Percentiles rank a stretch among this genome's conserved stretches.
These are phyloP conservation scores for Caenorhabditis macrosperma DNA, from an alignment of 2,888 invertebrate species.

Conservation along the genomic window DNA sequence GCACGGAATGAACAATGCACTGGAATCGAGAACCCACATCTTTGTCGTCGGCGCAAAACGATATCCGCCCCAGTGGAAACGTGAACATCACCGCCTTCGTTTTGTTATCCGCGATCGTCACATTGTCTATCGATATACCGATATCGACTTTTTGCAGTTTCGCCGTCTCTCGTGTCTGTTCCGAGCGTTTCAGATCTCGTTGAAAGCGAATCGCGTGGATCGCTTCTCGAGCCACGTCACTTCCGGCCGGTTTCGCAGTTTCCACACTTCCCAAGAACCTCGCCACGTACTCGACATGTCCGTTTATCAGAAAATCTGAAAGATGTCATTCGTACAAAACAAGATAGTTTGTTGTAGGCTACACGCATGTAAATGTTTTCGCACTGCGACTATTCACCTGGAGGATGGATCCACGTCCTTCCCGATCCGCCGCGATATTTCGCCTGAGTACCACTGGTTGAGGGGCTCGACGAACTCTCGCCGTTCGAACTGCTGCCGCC, in stretches of 20 bases:
- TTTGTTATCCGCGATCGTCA: conserved; percentile 89
- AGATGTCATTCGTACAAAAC: neutral
- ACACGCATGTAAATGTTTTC: neutral
- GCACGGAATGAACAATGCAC: neutral
- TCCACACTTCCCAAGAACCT: conserved; percentile 96
- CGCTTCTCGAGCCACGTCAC: conserved; percentile 96
- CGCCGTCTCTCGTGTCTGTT: conserved; percentile 88
- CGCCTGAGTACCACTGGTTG: conserved; percentile 24
- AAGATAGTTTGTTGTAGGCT: neutral
- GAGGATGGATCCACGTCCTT: conserved; percentile 77
- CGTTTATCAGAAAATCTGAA: conserved; percentile 91
- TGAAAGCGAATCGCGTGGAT: conserved; percentile 88
- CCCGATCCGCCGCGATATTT: conserved; percentile 68
- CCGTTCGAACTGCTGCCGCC: conserved; percentile 23
- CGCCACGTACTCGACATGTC: conserved; percentile 96
- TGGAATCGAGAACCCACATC: conserved; percentile 82
- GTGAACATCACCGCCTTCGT: conserved; percentile 88
- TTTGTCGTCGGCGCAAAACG: conserved; percentile 98
- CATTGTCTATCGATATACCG: conserved; percentile 97
- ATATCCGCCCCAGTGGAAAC: conserved; percentile 96
- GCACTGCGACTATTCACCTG: conserved; percentile 53
- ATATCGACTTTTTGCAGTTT: conserved; percentile 89
- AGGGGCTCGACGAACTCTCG: conserved; percentile 39
- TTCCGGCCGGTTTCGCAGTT: conserved; percentile 96
- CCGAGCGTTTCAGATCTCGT: conserved; percentile 86